Evolutionary conservation across 1,140 invertebrate genomes (phyloP).

Genomic region (Plutomurus gul): DNA sequence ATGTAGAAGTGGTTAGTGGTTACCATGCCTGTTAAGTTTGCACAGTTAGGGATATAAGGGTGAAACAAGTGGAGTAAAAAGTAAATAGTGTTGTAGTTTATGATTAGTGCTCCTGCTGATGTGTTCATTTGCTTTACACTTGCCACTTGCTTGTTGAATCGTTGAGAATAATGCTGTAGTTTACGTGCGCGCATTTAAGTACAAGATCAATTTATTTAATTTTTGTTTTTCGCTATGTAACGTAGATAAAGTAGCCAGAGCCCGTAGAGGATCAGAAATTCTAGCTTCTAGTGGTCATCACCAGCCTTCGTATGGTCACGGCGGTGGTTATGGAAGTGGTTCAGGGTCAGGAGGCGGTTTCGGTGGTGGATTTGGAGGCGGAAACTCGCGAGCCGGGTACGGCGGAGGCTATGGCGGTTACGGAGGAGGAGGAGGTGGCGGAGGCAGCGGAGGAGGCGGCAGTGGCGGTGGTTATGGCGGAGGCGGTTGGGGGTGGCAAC

Average conservation of each 20-base stretch:
- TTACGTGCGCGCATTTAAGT: too few relatives aligned
- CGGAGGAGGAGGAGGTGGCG: neutral
- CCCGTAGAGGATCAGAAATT: conserved; percentile 27
- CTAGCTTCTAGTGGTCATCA: neutral
- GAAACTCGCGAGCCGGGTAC: neutral
- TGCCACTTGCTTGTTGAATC: too few relatives aligned
- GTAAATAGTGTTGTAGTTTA: too few relatives aligned
- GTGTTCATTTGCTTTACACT: too few relatives aligned
- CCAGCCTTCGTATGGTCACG: neutral
- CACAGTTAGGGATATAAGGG: too few relatives aligned
- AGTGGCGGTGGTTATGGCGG: neutral
- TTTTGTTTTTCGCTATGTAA: neutral
- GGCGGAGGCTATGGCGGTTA: neutral
- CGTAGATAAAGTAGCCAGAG: conserved; percentile 7
- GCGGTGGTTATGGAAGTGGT: conserved; percentile 30
- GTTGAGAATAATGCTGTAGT: too few relatives aligned
- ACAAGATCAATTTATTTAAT: neutral
- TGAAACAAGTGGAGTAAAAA: too few relatives aligned
- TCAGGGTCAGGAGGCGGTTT: conserved; percentile 17
- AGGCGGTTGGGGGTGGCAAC: conserved; percentile 31
- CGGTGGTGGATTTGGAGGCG: neutral
- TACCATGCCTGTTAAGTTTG: too few relatives aligned
- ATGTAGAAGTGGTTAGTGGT: too few relatives aligned
- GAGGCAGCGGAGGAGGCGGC: neutral
- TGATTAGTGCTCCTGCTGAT: too few relatives aligned